Base-by-base conservation (phyloP, 2,797 vertebrate species). In the Acestrorhynchus altus region DNA sequence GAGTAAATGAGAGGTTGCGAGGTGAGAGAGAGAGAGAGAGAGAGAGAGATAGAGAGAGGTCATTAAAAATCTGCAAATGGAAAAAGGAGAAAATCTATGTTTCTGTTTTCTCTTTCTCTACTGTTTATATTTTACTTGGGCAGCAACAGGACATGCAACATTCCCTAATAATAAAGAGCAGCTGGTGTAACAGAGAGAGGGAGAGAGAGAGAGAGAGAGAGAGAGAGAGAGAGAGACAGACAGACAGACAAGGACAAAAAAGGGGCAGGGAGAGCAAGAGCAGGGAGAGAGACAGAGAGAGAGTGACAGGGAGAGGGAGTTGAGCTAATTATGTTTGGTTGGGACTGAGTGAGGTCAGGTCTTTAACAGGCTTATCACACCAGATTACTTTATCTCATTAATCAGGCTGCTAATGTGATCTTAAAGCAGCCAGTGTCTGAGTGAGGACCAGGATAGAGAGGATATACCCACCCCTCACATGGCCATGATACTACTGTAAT, bases 261-360 rank as follows among this genome's bases (percentile, higher is more conserved):
- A 54, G 49, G 8, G 52, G 22, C 20, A 54, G 1, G 10, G 52
- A 7, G 52, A 5, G 47, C 1, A 4, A 18, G 16, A 49, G 47
- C 3, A 8, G 52, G 22, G 52, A 11, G 42, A 64, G 46, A 11
- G 42, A 54, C 60, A 39, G 52, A 16, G 26, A 3, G 12, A 31
- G 24, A 28, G 42, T 59, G 57, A 57, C 4, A 59, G 26, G 24
- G 56, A 61, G 60, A 40, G 15, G 44, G 51, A 63, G 64, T 35
- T 61, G 63, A 72, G 57, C 42, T 72, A 78, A 80, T 82, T 72
- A 84, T 77, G 74, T 80, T 47, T 73, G 51, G 80, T 72, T 81
- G 60, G 67, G 46, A 31, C 54, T 70, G 42, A 75, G 72, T 51
- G 46, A 68, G 60, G 24, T 47, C 35, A 35, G 65, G 59, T 79